Conservation (phyloP, 2,113 vertebrate genomes). For the Eublepharis macularius region DNA sequence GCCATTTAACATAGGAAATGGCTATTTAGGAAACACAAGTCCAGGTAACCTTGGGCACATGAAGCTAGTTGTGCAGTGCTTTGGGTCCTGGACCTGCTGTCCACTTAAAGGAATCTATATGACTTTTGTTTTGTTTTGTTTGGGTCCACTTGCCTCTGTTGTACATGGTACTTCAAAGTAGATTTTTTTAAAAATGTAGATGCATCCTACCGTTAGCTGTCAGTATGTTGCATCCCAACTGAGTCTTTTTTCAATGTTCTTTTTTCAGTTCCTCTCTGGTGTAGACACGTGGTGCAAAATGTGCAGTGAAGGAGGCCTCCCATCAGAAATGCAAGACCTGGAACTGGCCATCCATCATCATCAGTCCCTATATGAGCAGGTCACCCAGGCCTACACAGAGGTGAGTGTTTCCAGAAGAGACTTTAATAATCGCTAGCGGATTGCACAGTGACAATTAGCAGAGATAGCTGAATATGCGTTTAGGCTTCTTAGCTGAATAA, state of each 20-base stretch:
- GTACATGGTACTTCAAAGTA: not conserved
- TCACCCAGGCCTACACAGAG: conserved; percentile 98
- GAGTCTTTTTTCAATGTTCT: conserved; percentile 33
- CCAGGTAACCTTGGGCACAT: not conserved
- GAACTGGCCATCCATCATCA: conserved; percentile 97
- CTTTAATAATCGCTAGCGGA: not conserved
- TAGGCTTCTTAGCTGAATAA: not conserved
- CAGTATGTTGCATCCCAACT: conserved; percentile 12
- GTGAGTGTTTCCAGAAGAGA: conserved; percentile 69
- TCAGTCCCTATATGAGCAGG: conserved; percentile 96
- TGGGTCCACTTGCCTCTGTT: not conserved
- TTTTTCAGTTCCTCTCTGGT: conserved; percentile 90
- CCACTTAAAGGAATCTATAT: not conserved
- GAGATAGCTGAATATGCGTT: not conserved
- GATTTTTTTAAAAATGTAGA: not conserved
- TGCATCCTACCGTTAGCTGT: too few species aligned
- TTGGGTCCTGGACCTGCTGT: not conserved
- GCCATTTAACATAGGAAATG: not conserved
- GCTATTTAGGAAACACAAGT: not conserved
- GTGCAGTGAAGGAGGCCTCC: conserved; percentile 94
- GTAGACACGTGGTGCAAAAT: conserved; percentile 98
- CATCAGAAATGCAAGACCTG: conserved; percentile 94
- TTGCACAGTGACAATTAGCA: not conserved
- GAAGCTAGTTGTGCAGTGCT: not conserved
- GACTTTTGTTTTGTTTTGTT: not conserved